phyloP scores from a whole-genome alignment of 37 sponge, comb jelly and placozoan species.

The Halisarca cf. caerulea region DNA sequence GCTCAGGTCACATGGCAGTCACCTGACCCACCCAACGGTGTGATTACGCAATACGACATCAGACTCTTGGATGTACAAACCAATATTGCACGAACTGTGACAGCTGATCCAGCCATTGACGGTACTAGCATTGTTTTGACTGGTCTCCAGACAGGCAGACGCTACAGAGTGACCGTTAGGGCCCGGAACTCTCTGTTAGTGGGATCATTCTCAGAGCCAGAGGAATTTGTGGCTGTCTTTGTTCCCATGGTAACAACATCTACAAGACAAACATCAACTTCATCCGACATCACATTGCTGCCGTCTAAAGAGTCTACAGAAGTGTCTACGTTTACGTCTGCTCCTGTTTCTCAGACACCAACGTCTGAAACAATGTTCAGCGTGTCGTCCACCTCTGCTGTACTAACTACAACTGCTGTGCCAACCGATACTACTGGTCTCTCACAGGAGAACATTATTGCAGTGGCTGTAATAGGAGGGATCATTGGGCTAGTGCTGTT shows the following conservation, averaged over 20 bases:
- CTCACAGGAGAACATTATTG: neutral
- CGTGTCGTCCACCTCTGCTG: neutral
- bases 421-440: neutral
- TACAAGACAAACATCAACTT: neutral
- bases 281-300: neutral
- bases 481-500: neutral
- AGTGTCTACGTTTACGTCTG: neutral
- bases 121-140: neutral
- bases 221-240: neutral
- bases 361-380: neutral
- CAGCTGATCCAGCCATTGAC: neutral
- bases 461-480: neutral
- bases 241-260: constrained; percentile 21
- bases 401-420: neutral
- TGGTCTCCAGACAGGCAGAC: neutral
- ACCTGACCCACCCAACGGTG: constrained; percentile 59
- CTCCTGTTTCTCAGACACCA: neutral
- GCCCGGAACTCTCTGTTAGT: neutral
- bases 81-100: neutral
- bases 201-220: neutral
- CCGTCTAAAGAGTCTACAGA: neutral
- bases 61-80: neutral
- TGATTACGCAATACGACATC: constrained; percentile 31
- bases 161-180: neutral
- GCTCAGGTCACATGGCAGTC: constrained; percentile 51